Evolutionary conservation across 2,797 vertebrate species (phyloP), one percentile per base, ranked within the genome.

Genomic region (Argya squamiceps): DNA sequence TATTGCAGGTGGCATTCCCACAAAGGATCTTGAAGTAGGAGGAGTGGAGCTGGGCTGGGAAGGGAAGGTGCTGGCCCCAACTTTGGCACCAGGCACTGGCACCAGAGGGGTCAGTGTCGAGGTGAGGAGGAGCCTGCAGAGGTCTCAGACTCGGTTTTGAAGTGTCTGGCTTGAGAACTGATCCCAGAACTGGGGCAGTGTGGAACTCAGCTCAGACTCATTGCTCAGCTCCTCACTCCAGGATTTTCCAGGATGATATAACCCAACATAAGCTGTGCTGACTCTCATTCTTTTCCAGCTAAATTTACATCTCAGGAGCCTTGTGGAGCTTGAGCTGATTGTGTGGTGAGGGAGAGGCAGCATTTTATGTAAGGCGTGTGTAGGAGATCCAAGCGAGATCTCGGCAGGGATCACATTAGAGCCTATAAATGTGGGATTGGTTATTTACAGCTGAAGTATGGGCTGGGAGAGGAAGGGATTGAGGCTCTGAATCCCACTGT

Each of bases 361-460:
- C 12, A 1, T 36, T 96, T 96, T 96, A 95, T 93, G 88, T 95
- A 88, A 96, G 92, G 74, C 0, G 0, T 92, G 93, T 96, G 95
- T 92, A 96, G 94, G 96, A 96, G 96, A 96, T 76, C 69, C 52
- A 88, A 86, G 84, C 10, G 44, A 88, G 85, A 88, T 88, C 90
- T 94, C 90, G 50, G 24, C 55, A n/a, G 80, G 90, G 77, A 88
- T 93, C 65, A 11, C 14, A 36, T 43, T 81, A 27, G 67, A 94
- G 80, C 39, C 53, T 79, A 7, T 21, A 56, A 86, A 88, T 47
- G 85, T 63, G 83, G 83, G 87, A 84, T 68, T 0, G 2, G 65
- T 46, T 82, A 86, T 93, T 96, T 76, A 44, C 83, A 92, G 94
- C 63, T 50, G 23, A 44, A 69, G 58, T 4, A 44, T 6, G 1